phyloP scores from a whole-genome alignment of 2,113 vertebrate genomes.

The Sarotherodon lohbergeri region DNA sequence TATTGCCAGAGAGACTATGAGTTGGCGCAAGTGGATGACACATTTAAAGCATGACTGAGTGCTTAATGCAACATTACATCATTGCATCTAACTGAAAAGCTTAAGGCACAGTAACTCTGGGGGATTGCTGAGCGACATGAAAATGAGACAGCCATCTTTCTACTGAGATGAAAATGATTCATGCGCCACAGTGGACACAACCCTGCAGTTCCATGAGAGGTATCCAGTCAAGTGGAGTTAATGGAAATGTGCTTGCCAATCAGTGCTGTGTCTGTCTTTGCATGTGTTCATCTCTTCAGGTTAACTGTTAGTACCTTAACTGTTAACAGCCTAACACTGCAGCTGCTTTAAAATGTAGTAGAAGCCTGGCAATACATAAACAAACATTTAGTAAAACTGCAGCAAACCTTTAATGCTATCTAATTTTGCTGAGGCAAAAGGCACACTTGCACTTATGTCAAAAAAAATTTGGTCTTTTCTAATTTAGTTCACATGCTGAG shows the following conservation, averaged over 20 bases:
- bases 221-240: background rate
- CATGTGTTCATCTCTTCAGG: background rate
- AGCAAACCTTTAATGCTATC: background rate
- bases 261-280: background rate
- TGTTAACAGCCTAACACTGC: background rate
- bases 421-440: background rate
- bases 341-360: background rate
- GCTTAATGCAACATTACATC: slow-evolving; percentile 50
- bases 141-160: slow-evolving; percentile 5
- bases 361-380: background rate
- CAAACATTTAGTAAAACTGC: background rate
- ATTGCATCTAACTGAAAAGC: slow-evolving; percentile 32
- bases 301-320: background rate
- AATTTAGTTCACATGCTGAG: background rate
- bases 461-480: background rate
- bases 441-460: background rate
- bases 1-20: slow-evolving; percentile 13
- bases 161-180: background rate
- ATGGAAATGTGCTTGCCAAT: background rate
- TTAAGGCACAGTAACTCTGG: slow-evolving; percentile 11
- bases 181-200: background rate
- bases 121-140: background rate
- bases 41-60: slow-evolving; percentile 62
- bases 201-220: background rate
- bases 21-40: slow-evolving; percentile 23